These are phyloP conservation scores for Wiebesia pumilae DNA, from an alignment of 1,140 invertebrate genomes.

Conservation along the genomic window DNA sequence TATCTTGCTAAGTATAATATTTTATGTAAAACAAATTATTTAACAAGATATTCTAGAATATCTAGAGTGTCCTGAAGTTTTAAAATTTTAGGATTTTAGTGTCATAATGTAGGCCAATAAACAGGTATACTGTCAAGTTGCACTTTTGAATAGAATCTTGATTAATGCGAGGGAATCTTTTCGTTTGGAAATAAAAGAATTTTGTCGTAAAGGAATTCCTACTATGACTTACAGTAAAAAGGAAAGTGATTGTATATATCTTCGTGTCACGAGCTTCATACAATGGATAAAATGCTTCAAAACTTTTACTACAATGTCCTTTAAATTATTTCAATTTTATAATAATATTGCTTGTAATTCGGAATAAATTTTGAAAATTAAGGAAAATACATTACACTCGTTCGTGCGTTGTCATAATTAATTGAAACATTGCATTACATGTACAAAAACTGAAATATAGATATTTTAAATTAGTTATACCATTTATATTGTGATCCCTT, in stretches of 20 bases:
- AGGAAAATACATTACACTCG: neutral
- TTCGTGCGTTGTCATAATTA: too few relatives aligned
- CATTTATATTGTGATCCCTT: neutral
- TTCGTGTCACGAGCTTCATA: neutral
- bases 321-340: neutral
- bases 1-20: neutral
- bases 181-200: constrained; percentile 28
- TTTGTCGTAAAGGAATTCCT: constrained; percentile 36
- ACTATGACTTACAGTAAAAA: constrained; percentile 14
- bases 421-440: neutral
- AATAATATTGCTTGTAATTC: neutral
- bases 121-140: neutral
- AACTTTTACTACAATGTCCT: neutral
- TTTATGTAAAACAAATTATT: neutral
- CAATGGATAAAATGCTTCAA: constrained; percentile 2
- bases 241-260: neutral
- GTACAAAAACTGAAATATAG: neutral
- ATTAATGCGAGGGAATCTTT: constrained; percentile 36
- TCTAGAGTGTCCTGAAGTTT: neutral
- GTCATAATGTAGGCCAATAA: neutral
- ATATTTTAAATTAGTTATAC: neutral
- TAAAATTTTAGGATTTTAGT: neutral
- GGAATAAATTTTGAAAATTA: neutral
- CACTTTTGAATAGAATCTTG: constrained; percentile 39
- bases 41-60: neutral